Base-by-base conservation (phyloP, 2,888 invertebrate species). In the Carcina quercana region DNA sequence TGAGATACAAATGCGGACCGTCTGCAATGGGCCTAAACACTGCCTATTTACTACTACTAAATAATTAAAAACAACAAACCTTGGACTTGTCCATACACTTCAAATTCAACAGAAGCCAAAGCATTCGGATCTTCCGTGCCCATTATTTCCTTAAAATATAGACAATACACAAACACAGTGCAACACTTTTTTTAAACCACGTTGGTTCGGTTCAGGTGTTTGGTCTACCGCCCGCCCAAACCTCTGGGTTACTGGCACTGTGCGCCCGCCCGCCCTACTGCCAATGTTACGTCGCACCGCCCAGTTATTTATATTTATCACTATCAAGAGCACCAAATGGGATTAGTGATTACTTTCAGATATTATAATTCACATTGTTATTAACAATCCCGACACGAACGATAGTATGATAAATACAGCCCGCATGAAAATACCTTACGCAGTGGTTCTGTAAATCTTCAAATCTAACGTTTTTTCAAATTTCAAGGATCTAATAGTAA, bases 61-160 rank as follows among this genome's bases (percentile, higher is more conserved):
- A n/a, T n/a, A n/a, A n/a, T n/a, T n/a, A n/a, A n/a, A n/a, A n/a
- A n/a, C n/a, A n/a, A 25, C 71, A 70, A 78, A 95, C 95, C 95
- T 90, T 95, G 95, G 20, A 96, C 95, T 76, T 92, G 91, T 34
- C 96, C 96, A 61, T 87, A 95, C 37, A 96, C 94, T 76, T 96
- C 95, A 63, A 95, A 96, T 57, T 96, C 95, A 24, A 94, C 92
- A 21, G 94, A 93, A 25, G 92, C 89, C 46, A 93, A 78, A 34
- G 86, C 85, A 53, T 87, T 88, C 38, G 84, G 73, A 42, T 87
- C 86, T 42, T 86, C 86, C 27, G 82, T 70, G 45, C 87, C 87
- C 89, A 89, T 88, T 15, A 34, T 48, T 31, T 32, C 34, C 27
- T 20, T 6, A 31, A 38, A 25, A 34, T 42, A 31, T 24, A 41